These are phyloP conservation scores for Drosophila ironensis DNA, from an alignment of 1,140 invertebrate genomes.

Conservation along the genomic window DNA sequence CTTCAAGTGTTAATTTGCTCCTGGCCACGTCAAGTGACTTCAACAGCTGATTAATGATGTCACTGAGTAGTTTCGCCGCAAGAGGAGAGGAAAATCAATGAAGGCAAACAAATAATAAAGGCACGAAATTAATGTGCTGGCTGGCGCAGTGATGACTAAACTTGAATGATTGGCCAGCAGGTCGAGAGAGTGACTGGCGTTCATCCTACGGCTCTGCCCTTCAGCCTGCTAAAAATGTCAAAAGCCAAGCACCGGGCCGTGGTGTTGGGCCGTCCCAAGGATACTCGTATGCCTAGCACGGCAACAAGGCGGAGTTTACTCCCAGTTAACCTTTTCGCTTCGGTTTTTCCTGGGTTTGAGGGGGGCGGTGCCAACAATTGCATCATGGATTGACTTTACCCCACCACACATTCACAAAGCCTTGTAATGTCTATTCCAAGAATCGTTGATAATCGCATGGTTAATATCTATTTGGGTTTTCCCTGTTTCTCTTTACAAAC, in stretches of 20 bases:
- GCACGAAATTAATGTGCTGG: constrained; percentile 41
- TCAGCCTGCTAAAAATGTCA: constrained; percentile 61
- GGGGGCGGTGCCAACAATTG: constrained; percentile 51
- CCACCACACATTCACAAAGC: not conserved
- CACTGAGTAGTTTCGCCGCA: constrained; percentile 19
- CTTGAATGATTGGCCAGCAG: constrained; percentile 17
- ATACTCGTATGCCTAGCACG: constrained; percentile 45
- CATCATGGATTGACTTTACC: constrained; percentile 40
- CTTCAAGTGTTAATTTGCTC: constrained; percentile 38
- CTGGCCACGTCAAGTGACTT: constrained; percentile 19
- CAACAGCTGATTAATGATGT: constrained; percentile 50
- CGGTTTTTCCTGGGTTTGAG: constrained; percentile 29
- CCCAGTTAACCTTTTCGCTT: constrained; percentile 31
- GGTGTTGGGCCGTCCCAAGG: not conserved
- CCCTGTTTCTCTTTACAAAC: too few relatives aligned
- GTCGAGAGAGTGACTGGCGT: constrained; percentile 21
- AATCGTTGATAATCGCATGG: not conserved
- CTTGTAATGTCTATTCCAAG: not conserved
- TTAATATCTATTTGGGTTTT: too few relatives aligned
- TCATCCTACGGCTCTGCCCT: constrained; percentile 44
- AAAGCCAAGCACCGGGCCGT: constrained; percentile 39
- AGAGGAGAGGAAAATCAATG: constrained; percentile 54
- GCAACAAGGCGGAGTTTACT: constrained; percentile 20
- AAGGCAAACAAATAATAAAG: constrained; percentile 21
- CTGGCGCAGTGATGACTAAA: constrained; percentile 27